Evolutionary conservation across 2,888 invertebrate genomes (phyloP).

Genomic region (Coelopa pilipes): DNA sequence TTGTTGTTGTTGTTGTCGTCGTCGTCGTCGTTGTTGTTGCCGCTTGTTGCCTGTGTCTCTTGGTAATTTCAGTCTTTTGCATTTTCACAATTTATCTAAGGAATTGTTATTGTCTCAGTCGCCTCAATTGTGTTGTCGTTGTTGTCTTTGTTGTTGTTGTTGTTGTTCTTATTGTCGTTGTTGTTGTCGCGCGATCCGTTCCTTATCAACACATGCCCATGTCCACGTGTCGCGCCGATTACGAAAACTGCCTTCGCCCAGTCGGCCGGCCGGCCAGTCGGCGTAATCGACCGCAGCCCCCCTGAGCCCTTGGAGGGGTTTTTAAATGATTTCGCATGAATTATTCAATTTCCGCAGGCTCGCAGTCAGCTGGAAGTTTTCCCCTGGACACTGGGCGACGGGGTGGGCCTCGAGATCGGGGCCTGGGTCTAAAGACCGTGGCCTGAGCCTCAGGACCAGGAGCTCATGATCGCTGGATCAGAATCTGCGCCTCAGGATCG

Average conservation of each 20-base stretch:
- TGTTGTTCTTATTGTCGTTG: not conserved
- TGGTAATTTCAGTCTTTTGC: not conserved
- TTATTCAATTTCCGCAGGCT: too few relatives aligned
- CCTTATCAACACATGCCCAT: not conserved
- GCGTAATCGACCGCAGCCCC: too few relatives aligned
- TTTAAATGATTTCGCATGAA: too few relatives aligned
- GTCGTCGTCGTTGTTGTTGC: not conserved
- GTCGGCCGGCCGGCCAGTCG: too few relatives aligned
- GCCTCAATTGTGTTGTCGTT: not conserved
- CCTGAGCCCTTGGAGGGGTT: too few relatives aligned
- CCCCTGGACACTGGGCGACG: too few relatives aligned
- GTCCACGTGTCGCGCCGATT: not conserved
- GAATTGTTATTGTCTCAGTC: not conserved
- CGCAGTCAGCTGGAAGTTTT: too few relatives aligned
- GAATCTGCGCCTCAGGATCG: too few relatives aligned
- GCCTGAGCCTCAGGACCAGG: too few relatives aligned
- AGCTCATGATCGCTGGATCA: too few relatives aligned
- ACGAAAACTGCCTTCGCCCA: not conserved
- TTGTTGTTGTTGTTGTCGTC: not conserved
- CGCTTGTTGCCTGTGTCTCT: not conserved
- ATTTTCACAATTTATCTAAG: not conserved
- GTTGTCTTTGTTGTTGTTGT: not conserved
- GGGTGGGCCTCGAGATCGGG: too few relatives aligned
- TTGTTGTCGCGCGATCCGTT: not conserved
- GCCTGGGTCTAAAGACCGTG: too few relatives aligned